These are phyloP conservation scores for Episyrphus balteatus DNA, from an alignment of 1,140 invertebrate species.

Conservation along the genomic window DNA sequence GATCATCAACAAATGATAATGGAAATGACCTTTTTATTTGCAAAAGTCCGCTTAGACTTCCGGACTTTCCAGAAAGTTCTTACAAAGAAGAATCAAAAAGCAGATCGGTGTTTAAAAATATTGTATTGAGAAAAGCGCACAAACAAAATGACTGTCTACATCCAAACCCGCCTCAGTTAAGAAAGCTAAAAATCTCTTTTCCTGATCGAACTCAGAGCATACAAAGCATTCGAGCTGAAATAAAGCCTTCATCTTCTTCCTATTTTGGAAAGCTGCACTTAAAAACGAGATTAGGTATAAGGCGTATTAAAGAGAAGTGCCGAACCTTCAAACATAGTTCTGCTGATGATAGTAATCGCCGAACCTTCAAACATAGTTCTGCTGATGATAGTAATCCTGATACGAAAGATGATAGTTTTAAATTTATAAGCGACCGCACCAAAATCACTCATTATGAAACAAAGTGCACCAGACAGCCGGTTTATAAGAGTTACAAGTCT, in stretches of 20 bases:
- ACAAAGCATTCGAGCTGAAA: conserved; percentile 25
- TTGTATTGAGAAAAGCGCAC: conserved; percentile 21
- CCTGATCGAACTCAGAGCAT: conserved; percentile 32
- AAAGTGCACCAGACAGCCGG: conserved; percentile 15
- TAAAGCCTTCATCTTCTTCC: conserved; percentile 12
- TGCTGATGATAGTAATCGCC: not conserved
- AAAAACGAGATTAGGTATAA: conserved; percentile 27
- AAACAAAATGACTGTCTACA: too few relatives aligned
- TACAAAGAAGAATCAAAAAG: not conserved
- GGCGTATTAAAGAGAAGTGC: conserved; percentile 33
- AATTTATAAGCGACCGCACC: conserved; percentile 27
- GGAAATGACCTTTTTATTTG: too few relatives aligned
- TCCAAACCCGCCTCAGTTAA: conserved; percentile 13
- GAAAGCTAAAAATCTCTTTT: conserved; percentile 30
- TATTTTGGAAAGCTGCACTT: conserved; percentile 31
- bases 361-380: conserved; percentile 16
- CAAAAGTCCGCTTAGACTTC: too few relatives aligned
- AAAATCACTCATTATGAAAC: conserved; percentile 30
- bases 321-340: conserved; percentile 25
- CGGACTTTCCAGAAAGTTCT: not conserved
- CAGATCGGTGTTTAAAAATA: conserved; percentile 23
- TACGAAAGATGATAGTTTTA: conserved; percentile 31
- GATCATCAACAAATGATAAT: too few relatives aligned
- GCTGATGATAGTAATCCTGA: not conserved
- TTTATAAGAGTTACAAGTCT: conserved; percentile 36